A percentile compares a stretch with the other conserved stretches of the same genome.
Evolutionary conservation across 1,140 invertebrate genomes (phyloP).

Genomic region (Lasioglossum albipes): DNA sequence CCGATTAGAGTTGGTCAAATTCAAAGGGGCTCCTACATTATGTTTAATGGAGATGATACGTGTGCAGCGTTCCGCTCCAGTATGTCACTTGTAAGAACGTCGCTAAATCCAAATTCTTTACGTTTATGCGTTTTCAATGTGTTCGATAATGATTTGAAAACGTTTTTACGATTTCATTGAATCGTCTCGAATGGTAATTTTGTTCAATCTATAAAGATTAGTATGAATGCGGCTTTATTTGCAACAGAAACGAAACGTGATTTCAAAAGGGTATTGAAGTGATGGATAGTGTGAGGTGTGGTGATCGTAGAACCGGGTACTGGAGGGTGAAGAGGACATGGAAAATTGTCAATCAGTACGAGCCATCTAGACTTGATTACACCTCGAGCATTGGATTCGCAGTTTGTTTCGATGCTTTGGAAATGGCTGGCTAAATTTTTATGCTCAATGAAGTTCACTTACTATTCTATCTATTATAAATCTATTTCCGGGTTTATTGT

Average conservation of each 20-base stretch:
- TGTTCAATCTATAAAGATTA: neutral
- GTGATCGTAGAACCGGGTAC: conserved; percentile 33
- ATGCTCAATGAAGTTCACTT: conserved; percentile 23
- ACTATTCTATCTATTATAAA: conserved; percentile 35
- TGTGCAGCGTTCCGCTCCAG: too few species aligned
- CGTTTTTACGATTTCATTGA: neutral
- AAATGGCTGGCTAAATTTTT: conserved; percentile 54
- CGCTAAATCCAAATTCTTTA: too few species aligned
- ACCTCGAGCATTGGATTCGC: conserved; percentile 54
- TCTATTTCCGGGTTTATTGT: conserved; percentile 34
- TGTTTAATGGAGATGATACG: neutral
- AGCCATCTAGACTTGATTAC: conserved; percentile 75
- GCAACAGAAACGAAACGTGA: conserved; percentile 53
- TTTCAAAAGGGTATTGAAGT: conserved; percentile 40
- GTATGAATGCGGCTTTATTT: conserved; percentile 39
- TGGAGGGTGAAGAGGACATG: conserved; percentile 50
- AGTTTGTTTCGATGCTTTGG: conserved; percentile 44
- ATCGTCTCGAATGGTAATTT: neutral
- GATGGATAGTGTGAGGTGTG: conserved; percentile 24
- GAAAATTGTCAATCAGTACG: conserved; percentile 77
- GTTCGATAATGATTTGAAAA: too few species aligned
- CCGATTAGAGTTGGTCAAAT: neutral
- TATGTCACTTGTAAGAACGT: too few species aligned
- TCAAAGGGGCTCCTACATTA: neutral
- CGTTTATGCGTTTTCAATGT: too few species aligned